Evolutionary conservation across 2,888 invertebrate species (phyloP), one percentile per base, ranked within the genome.

Genomic region (Ormyrus nitidulus): DNA sequence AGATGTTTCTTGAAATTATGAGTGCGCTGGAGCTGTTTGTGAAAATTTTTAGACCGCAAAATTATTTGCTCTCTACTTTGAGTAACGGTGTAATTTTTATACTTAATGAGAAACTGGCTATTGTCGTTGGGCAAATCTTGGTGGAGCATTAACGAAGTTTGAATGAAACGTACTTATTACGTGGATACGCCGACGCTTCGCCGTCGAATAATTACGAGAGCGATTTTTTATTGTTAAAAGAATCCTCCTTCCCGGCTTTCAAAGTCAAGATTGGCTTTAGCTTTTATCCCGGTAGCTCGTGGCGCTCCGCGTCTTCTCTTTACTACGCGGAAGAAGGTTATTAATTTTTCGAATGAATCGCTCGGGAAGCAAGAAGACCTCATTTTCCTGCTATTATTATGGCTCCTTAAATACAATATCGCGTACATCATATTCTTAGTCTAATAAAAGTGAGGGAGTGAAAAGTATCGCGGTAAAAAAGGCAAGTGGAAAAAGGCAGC

Each of bases 271-370:
- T 64, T 70, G 54, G 64, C 56, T 70, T 64, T 51, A 13, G 49
- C 70, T 70, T 77, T 70, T 58, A 77, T 70, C 54, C 62, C 6
- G 3, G 34, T 3, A 34, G 34, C 34, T 58, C 58, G 54, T 13
- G 46, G 7, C 34, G 34, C 13, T 11, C 10, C 44, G 46, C 65
- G 11, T 13, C 59, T 46, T n/a, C 13, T 48, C 13, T 69, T 13
- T 49, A 64, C 46, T 53, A 8, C 34, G 46, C 13, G 48, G 10
- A 8, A 70, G 62, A 7, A 48, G 71, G 19, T 77, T 71, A 77
- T 65, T 64, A 70, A 65, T 77, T 71, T 77, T 70, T 64, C 49
- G 75, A 75, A 66, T 74, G 64, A 65, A 73, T 73, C 19, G 56
- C 56, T 11, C 46, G 58, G 34, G 13, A 7, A 54, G 58, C n/a